Evolutionary conservation across 2,797 vertebrate species (phyloP).

Genomic region (Remorina albescens): DNA sequence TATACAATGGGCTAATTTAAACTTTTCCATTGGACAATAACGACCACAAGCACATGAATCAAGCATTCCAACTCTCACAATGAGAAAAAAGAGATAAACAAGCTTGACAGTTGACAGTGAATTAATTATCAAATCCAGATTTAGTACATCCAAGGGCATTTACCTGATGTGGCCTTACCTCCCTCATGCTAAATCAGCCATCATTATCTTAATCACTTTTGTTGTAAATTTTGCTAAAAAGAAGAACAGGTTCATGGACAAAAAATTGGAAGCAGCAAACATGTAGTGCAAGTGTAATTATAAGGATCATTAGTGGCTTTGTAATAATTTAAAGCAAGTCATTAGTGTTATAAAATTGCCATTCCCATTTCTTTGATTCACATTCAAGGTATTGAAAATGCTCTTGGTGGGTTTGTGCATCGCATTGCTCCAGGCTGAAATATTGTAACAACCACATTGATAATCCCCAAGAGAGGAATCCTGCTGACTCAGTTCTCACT

Average conservation of each 20-base stretch:
- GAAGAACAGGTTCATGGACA: not conserved
- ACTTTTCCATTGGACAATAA: constrained; percentile 31
- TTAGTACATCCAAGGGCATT: constrained; percentile 45
- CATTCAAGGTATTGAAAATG: not conserved
- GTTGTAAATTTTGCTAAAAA: constrained; percentile 16
- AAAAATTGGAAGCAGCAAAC: constrained; percentile 11
- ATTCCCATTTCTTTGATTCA: not conserved
- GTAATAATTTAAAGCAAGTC: constrained; percentile 14
- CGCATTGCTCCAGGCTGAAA: not conserved
- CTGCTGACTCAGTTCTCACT: not conserved
- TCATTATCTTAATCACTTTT: constrained; percentile 43
- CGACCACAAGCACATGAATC: constrained; percentile 44
- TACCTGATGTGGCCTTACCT: constrained; percentile 15
- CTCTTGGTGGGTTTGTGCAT: not conserved
- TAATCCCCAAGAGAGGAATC: not conserved
- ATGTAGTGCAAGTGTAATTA: constrained; percentile 6
- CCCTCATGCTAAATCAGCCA: not conserved
- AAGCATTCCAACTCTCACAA: constrained; percentile 36
- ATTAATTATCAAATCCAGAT: constrained; percentile 44
- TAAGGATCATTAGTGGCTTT: constrained; percentile 7
- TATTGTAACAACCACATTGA: not conserved
- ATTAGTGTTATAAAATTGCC: constrained; percentile 4
- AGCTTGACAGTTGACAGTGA: constrained; percentile 20
- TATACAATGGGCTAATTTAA: constrained; percentile 28
- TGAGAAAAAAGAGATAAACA: constrained; percentile 35